Evolutionary conservation across 2,888 invertebrate genomes (phyloP).

Genomic region (Phyllotreta striolata): DNA sequence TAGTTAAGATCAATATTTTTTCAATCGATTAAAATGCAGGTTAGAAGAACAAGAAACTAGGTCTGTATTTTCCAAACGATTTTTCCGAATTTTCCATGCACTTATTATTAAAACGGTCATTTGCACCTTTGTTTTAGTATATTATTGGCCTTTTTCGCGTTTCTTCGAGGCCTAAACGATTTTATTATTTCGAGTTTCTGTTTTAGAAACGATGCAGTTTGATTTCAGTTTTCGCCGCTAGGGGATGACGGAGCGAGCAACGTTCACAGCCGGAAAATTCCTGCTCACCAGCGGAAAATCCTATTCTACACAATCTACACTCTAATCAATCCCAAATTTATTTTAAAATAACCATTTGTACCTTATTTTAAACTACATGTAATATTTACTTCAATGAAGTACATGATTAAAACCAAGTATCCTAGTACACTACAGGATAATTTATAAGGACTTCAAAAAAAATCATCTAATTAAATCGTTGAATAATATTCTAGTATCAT

Average conservation of each 20-base stretch:
- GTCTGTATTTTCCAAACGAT: slow-evolving; percentile 28
- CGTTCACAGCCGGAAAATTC: slow-evolving; percentile 50
- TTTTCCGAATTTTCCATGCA: slow-evolving; percentile 35
- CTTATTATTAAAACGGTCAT: slow-evolving; percentile 26
- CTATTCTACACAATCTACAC: too few relatives aligned
- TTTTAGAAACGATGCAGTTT: slow-evolving; percentile 52
- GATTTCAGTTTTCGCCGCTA: slow-evolving; percentile 52
- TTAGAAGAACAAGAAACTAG: slow-evolving; percentile 37
- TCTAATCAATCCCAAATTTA: background rate
- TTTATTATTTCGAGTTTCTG: slow-evolving; percentile 46
- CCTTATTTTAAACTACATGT: background rate
- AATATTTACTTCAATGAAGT: too few relatives aligned
- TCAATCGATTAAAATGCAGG: slow-evolving; percentile 55
- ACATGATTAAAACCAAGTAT: too few relatives aligned
- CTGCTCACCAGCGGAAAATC: slow-evolving; percentile 15
- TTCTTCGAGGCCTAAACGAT: slow-evolving; percentile 40
- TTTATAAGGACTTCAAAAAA: too few relatives aligned
- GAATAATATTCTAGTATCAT: too few relatives aligned
- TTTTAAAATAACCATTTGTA: background rate
- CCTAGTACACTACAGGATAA: too few relatives aligned
- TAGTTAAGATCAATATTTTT: slow-evolving; percentile 56
- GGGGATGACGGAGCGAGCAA: slow-evolving; percentile 46
- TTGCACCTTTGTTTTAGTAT: slow-evolving; percentile 33
- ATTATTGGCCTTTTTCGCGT: slow-evolving; percentile 42
- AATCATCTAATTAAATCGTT: too few relatives aligned